Evolutionary conservation across 92 coral and sea anemone genomes (phyloP), one percentile per base, ranked within the genome.

Genomic region (Umimayanthus chanpuru): DNA sequence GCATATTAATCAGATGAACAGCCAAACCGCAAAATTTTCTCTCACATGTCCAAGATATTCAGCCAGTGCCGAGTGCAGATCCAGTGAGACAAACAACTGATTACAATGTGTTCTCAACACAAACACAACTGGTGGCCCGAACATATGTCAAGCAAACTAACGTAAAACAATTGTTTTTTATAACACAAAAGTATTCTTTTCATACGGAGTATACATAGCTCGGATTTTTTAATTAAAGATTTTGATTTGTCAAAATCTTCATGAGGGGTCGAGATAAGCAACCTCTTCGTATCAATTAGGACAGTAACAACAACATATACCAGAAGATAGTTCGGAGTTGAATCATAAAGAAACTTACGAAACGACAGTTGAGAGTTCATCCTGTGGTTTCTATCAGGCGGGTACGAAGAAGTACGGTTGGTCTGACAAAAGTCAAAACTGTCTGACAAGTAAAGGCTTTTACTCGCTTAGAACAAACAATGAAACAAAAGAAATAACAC

Each of bases 41-140:
- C 29, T 68, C 43, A 26, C 83, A 73, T 76, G 94, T 73, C 86
- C 90, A 76, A 88, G 82, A 21, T 61, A 86, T 88, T 89, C 92
- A 61, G 36, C 36, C 36, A 2, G 68, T 61, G 85, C 90, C 80
- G 64, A 82, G 88, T 83, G 77, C 79, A 90, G 86, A 83, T 85
- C 75, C 71, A 85, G 82, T 73, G 86, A 89, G 91, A 90, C 93
- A 89, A 29, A 41, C 61, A 76, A 89, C 74, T 90, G 87, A 90
- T 71, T 89, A 76, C 88, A 87, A 92, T 94, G 90, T 92, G 88
- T 74, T 86, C 72, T 61, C 93, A 87, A 90, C 90, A 90, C 95
- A 94, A 94, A 94, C 94, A 94, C 95, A 50, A 90, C 92, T 91
- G 94, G 94, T 94, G 93, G 95, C 93, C 88, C 71, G 80, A 70